A percentile compares a stretch with the other conserved stretches of the same genome.
These are phyloP conservation scores for Phylloscopus collybita DNA, from an alignment of 2,797 vertebrate species.

Conservation along the genomic window DNA sequence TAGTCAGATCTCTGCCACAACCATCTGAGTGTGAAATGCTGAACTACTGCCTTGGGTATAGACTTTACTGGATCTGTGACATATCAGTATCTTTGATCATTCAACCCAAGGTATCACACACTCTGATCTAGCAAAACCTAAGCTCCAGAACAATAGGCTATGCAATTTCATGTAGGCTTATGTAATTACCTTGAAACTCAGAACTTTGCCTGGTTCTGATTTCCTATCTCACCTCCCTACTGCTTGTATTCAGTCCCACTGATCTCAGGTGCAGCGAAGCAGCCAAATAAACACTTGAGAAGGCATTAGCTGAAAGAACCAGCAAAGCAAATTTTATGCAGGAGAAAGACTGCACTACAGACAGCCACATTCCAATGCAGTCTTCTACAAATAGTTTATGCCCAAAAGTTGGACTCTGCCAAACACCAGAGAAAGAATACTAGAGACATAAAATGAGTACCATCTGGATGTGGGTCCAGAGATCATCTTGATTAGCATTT, in stretches of 20 bases:
- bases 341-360: not conserved
- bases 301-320: not conserved
- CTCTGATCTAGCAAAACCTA: not conserved
- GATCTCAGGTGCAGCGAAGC: not conserved
- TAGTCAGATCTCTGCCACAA: not conserved
- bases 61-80: not conserved
- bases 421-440: not conserved
- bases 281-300: not conserved
- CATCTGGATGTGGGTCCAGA: constrained; percentile 83
- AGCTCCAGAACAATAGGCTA: not conserved
- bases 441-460: constrained; percentile 56
- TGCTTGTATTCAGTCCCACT: not conserved
- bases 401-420: not conserved
- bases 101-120: not conserved
- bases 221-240: not conserved
- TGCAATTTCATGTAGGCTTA: not conserved
- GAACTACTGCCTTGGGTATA: not conserved
- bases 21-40: not conserved
- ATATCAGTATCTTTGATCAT: not conserved
- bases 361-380: not conserved
- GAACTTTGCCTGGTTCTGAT: not conserved
- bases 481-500: constrained; percentile 79
- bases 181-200: not conserved
- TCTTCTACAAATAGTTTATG: not conserved
- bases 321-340: not conserved